Base-by-base conservation (phyloP, 2,888 invertebrate genomes). In the Pardosa pseudoannulata region DNA sequence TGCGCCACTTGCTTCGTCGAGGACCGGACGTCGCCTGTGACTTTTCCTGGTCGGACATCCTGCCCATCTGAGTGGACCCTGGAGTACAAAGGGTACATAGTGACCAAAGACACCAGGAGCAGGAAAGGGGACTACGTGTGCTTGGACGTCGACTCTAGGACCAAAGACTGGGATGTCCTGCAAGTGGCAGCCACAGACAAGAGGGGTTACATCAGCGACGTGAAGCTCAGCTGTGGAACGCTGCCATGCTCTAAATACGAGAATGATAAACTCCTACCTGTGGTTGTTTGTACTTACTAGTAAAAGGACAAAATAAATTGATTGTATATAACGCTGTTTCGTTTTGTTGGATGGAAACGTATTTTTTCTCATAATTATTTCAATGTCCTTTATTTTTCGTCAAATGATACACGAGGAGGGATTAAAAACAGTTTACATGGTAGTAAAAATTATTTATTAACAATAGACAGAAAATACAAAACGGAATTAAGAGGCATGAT, bases 271-370 rank as follows among this genome's bases (percentile, higher is more conserved):
- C 27, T 76, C 9, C 1, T 81, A 16, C 87, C 87, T 11, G 81
- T 81, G 19, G 87, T 78, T 11, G 81, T 87, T 28, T 87, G 87
- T 29, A 70, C 87, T 19, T 81, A 79, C 36, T 87, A 73, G 65
- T 9, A 7, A 13, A 16, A 36, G n/a, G n/a, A n/a, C n/a, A n/a
- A n/a, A 28, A 41, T 62, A 31, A 76, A 41, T 19, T 1, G 36
- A 36, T 36, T 36, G 9, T 36, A 36, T 36, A 36, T 36, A 7
- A 36, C 5, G 36, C 5, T 36, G 5, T 36, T 36, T 36, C n/a
- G n/a, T n/a, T n/a, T n/a, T n/a, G n/a, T n/a, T n/a, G n/a, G n/a
- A n/a, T n/a, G n/a, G n/a, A n/a, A n/a, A n/a, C n/a, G n/a, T n/a
- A n/a, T n/a, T n/a, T n/a, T n/a, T n/a, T n/a, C n/a, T n/a, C n/a